Conservation (phyloP, 2,888 invertebrate genomes). For the Oasisia sp. region DNA sequence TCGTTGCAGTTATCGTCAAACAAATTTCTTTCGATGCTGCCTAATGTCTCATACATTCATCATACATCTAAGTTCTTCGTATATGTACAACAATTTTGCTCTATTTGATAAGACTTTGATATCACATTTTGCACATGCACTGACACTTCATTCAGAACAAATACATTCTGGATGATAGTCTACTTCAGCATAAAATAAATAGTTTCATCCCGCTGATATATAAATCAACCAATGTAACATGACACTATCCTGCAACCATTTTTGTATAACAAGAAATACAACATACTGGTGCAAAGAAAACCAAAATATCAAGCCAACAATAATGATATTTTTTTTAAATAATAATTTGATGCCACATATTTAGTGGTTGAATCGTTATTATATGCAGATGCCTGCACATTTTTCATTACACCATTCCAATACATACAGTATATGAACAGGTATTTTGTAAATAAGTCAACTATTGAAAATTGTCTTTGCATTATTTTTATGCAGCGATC, state of each 20-base stretch:
- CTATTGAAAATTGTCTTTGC: too few species aligned
- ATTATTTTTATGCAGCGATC: too few species aligned
- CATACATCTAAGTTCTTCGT: neutral
- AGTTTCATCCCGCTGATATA: neutral
- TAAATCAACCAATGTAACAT: neutral
- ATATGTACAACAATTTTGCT: neutral
- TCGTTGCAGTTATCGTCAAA: neutral
- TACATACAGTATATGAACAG: neutral
- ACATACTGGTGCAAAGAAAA: neutral
- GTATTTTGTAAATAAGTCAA: too few species aligned
- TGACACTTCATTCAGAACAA: neutral
- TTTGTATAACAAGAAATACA: conserved; percentile 1
- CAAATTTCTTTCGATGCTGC: neutral
- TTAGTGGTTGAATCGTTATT: neutral
- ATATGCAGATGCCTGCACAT: neutral
- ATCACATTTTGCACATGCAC: neutral
- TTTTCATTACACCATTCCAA: neutral
- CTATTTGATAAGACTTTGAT: neutral
- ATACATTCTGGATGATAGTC: neutral
- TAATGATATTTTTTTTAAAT: neutral
- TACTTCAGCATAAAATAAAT: neutral
- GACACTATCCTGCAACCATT: neutral
- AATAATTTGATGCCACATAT: neutral
- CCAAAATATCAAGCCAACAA: neutral
- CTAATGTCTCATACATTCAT: neutral